Evolutionary conservation across 2,113 vertebrate species (phyloP).

Genomic region (Aramus guarauna): DNA sequence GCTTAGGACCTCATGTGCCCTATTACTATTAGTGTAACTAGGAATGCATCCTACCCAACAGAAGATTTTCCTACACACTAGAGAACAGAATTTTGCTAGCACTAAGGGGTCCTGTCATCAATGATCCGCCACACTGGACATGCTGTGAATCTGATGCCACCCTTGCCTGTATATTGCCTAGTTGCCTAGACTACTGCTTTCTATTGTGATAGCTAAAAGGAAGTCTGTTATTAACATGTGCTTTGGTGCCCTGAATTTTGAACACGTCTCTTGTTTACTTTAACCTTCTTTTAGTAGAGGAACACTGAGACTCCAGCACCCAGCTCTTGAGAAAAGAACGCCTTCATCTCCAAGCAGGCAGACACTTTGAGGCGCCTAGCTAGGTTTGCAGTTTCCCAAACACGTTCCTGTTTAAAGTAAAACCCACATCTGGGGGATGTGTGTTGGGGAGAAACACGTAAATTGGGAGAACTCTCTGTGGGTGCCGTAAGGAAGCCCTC

Average conservation of each 20-base stretch:
- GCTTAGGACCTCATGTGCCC: background rate
- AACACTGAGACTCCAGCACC: background rate
- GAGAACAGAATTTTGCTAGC: background rate
- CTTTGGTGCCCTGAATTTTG: background rate
- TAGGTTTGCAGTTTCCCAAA: background rate
- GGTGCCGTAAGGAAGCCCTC: background rate
- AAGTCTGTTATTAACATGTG: background rate
- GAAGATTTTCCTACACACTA: background rate
- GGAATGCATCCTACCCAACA: background rate
- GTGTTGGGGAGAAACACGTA: background rate
- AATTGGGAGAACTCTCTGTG: background rate
- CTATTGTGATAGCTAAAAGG: background rate
- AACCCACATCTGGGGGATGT: background rate
- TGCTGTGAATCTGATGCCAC: background rate
- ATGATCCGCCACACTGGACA: rapidly evolving
- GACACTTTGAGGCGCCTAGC: background rate
- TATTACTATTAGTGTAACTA: background rate
- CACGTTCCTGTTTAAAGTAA: background rate
- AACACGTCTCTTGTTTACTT: background rate
- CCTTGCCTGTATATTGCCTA: background rate
- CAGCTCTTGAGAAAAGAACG: background rate
- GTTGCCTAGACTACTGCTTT: background rate
- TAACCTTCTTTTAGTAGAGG: background rate
- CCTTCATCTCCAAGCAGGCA: background rate
- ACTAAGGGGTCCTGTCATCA: background rate